Percentiles rank a stretch among this genome's conserved stretches.
phyloP scores from a whole-genome alignment of 1,140 invertebrate species.

The Planococcus citri region DNA sequence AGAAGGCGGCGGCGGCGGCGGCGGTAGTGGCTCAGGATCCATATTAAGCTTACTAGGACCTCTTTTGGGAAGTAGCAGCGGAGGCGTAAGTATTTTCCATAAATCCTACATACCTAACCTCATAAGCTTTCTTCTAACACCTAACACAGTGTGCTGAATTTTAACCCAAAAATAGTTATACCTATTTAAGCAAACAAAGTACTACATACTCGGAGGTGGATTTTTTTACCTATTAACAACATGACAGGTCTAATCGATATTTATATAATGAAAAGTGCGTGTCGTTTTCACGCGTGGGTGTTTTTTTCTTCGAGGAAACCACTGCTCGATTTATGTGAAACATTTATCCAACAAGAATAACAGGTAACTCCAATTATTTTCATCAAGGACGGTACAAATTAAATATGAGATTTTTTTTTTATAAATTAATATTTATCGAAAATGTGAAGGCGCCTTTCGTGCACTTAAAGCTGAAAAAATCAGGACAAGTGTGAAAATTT shows the following conservation, averaged over 20 bases:
- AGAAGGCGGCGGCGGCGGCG: neutral
- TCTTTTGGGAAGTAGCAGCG: constrained; percentile 2
- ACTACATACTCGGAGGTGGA: neutral
- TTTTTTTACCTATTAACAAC: neutral
- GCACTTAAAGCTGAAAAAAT: neutral
- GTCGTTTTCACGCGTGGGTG: neutral
- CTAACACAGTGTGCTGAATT: no score
- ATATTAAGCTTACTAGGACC: neutral
- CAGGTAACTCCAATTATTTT: neutral
- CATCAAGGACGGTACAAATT: neutral
- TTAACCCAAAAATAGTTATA: no score
- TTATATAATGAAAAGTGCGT: neutral
- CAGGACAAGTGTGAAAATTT: no score
- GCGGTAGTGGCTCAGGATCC: neutral
- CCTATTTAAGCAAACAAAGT: no score
- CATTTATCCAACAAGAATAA: neutral
- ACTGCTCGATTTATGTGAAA: neutral
- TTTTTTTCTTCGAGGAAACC: neutral
- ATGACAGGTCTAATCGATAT: neutral
- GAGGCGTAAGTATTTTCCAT: neutral
- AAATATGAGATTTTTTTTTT: neutral
- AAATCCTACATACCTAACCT: no score
- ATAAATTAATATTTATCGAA: neutral
- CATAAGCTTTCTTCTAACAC: no score
- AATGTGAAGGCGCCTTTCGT: neutral